Percentiles rank a stretch among this genome's conserved stretches.
phyloP scores from a whole-genome alignment of 2,113 vertebrate species.

The Irena cyanogastra region DNA sequence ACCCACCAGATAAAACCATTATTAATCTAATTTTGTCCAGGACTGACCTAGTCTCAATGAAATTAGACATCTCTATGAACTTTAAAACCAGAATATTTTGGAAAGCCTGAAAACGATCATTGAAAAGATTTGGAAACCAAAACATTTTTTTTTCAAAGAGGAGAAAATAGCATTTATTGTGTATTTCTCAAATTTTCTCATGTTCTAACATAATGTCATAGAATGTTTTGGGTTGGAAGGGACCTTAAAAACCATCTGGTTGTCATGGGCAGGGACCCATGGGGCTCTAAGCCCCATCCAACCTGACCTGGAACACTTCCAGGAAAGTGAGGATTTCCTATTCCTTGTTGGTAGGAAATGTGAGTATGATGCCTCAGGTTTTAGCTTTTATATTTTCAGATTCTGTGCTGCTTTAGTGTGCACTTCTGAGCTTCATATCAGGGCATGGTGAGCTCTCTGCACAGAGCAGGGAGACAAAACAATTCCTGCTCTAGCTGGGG shows the following conservation, averaged over 20 bases:
- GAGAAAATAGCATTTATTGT: background rate
- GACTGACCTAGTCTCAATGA: background rate
- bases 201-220: background rate
- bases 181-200: background rate
- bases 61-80: background rate
- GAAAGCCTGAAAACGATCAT: background rate
- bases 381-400: background rate
- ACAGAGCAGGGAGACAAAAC: background rate
- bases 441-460: background rate
- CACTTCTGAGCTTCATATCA: fast-evolving
- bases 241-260: background rate
- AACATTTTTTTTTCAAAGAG: background rate
- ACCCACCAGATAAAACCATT: background rate
- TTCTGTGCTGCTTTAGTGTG: background rate
- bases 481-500: background rate
- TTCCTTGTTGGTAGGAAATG: background rate
- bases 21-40: background rate
- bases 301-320: background rate
- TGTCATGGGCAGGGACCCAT: background rate
- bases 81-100: background rate
- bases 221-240: background rate
- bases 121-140: background rate
- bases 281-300: background rate
- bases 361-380: background rate
- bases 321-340: background rate